Evolutionary conservation across 2,113 vertebrate genomes (phyloP).

Genomic region (Ptychochromis oligacanthus): DNA sequence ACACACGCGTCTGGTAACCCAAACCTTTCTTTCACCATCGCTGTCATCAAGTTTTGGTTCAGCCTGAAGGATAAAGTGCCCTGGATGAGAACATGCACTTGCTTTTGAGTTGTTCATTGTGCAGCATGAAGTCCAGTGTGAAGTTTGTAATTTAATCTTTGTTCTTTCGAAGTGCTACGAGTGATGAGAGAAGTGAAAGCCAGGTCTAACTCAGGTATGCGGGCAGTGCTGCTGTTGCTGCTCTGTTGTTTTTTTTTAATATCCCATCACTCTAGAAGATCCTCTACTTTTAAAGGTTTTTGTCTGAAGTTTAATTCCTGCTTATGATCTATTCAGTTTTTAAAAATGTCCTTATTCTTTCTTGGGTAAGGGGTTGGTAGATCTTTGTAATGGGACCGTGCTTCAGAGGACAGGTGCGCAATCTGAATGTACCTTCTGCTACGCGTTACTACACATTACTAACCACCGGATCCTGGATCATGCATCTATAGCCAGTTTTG

Average conservation of each 20-base stretch:
- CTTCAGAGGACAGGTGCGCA: slow-evolving; percentile 16
- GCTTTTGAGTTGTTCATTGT: not conserved
- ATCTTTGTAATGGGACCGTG: not conserved
- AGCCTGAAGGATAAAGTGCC: slow-evolving; percentile 62
- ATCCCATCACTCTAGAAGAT: slow-evolving; percentile 22
- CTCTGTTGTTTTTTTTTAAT: slow-evolving; percentile 55
- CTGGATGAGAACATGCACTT: slow-evolving; percentile 34
- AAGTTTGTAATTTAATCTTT: not conserved
- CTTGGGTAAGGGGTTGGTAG: not conserved
- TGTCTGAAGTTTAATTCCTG: slow-evolving; percentile 8
- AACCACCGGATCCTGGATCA: not conserved
- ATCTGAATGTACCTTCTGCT: slow-evolving; percentile 39
- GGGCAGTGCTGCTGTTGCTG: slow-evolving; percentile 42
- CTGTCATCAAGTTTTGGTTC: slow-evolving; percentile 22
- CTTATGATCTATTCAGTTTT: not conserved
- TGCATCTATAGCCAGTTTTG: slow-evolving; percentile 7
- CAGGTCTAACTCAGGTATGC: slow-evolving; percentile 69
- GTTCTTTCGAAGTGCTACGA: slow-evolving; percentile 11
- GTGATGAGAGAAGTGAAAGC: slow-evolving; percentile 27
- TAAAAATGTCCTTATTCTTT: not conserved
- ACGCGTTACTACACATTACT: slow-evolving; percentile 14
- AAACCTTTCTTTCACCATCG: not conserved
- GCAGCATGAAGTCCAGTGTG: not conserved
- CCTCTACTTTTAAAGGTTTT: slow-evolving; percentile 12
- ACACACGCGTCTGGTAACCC: not conserved